Base-by-base conservation (phyloP, 2,888 invertebrate species). In the Blomia tropicalis region DNA sequence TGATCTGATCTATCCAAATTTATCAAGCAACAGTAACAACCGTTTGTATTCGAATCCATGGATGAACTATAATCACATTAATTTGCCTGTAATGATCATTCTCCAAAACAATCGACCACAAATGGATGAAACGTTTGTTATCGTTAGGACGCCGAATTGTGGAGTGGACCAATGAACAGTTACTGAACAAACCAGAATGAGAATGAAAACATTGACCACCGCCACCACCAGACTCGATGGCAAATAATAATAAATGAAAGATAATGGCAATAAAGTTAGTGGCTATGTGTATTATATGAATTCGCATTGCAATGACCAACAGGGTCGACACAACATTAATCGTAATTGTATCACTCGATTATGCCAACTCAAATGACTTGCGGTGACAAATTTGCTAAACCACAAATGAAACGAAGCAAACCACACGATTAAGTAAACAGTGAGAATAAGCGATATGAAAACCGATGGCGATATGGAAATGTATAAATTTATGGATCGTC, bases 21-120 rank as follows among this genome's bases (percentile, higher is more conserved):
- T 7, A 17, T 17, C 36, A 36, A 17, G 7, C 51, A 47, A n/a
- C 51, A 47, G 22, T 11, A 41, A 41, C 41, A 41, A 41, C 41
- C 14, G 41, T n/a, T n/a, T 17, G n/a, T n/a, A n/a, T n/a, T 41
- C n/a, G 51, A 7, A 22, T 47, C 7, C 7, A 47, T 47, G n/a
- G 51, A 47, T 47, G 51, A 47, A n/a, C 51, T 47, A n/a, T 47
- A 47, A 47, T 47, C 51, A 47, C 51, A 47, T 47, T 47, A 47
- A 47, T 47, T 47, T 47, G 51, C 51, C 51, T 47, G 51, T 47
- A 47, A 47, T 47, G 51, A 47, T 11, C 23, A n/a, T 7, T n/a
- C 7, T 11, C 51, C 7, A 7, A 47, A 47, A n/a, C 22, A 47
- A 47, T 47, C 51, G 51, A 47, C 51, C 51, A 7, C 7, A 36